Evolutionary conservation across 2,888 invertebrate species (phyloP), one percentile per base, ranked within the genome.

Genomic region (Yponomeuta cagnagella): DNA sequence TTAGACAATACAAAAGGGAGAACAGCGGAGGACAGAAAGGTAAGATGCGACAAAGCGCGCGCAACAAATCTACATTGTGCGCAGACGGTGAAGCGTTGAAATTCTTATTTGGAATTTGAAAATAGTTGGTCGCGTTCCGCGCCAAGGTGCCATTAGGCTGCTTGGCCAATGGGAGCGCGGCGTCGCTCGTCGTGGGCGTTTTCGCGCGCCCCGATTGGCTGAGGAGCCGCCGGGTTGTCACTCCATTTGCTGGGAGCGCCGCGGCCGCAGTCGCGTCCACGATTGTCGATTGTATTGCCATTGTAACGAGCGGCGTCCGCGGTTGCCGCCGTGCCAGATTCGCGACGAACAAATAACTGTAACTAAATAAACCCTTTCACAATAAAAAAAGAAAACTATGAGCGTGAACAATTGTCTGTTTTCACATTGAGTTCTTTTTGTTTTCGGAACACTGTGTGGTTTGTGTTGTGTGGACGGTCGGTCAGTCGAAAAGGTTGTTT

Each of bases 281-380:
- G 63, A 89, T 90, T 89, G 87, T 88, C 87, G 90, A 90, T 92
- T 92, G 90, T 92, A 90, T 91, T 87, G 89, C 90, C 90, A 90
- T 92, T 90, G 90, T 90, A 80, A 77, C 78, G 82, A 84, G 80
- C 82, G 82, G 84, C 84, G 83, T 82, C 83, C 87, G 88, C 85
- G 86, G 84, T 85, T 84, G 77, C 80, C 80, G 80, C 79, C 82
- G 81, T 80, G 79, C 64, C 65, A 33, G 82, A 86, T 84, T 86
- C 83, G 86, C 84, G 80, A 79, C 78, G 80, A 81, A 78, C 83
- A 78, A 74, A 74, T 79, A 82, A 85, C 82, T 81, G 78, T 78
- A 58, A 72, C 79, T 70, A 73, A 82, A 86, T 85, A 84, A 81
- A 85, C 86, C 80, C 84, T 83, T 48, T 30, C n/a, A 68, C n/a